phyloP scores from a whole-genome alignment of 2,113 vertebrate species.

The Ctenodactylus gundi region DNA sequence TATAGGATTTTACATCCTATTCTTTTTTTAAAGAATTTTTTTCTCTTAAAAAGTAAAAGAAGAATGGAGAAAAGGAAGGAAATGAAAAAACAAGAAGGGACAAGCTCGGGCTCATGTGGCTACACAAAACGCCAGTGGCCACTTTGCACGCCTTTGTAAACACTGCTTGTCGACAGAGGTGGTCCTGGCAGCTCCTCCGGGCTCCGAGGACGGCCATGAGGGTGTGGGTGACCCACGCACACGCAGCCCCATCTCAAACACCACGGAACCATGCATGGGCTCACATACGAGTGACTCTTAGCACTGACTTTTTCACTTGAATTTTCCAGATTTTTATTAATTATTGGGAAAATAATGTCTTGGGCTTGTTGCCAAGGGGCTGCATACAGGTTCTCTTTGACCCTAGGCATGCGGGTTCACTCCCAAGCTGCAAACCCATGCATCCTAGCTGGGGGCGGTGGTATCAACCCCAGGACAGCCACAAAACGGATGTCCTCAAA shows the following conservation, averaged over 20 bases:
- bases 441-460: background rate
- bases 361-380: background rate
- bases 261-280: background rate
- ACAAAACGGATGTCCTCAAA: background rate
- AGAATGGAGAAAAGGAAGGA: background rate
- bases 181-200: background rate
- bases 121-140: background rate
- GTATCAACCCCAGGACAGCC: background rate
- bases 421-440: background rate
- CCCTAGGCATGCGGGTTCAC: background rate
- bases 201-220: background rate
- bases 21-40: no score
- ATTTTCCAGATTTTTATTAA: slow-evolving; percentile 2
- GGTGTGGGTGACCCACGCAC: background rate
- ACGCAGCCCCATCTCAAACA: background rate
- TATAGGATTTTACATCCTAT: background rate
- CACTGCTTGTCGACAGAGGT: background rate
- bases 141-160: background rate
- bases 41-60: background rate
- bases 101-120: background rate
- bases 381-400: background rate
- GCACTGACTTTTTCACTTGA: slow-evolving; percentile 33
- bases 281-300: background rate
- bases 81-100: background rate
- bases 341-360: background rate